Conservation (phyloP, 2,797 vertebrate genomes). For the Enteromius fasciolatus region DNA sequence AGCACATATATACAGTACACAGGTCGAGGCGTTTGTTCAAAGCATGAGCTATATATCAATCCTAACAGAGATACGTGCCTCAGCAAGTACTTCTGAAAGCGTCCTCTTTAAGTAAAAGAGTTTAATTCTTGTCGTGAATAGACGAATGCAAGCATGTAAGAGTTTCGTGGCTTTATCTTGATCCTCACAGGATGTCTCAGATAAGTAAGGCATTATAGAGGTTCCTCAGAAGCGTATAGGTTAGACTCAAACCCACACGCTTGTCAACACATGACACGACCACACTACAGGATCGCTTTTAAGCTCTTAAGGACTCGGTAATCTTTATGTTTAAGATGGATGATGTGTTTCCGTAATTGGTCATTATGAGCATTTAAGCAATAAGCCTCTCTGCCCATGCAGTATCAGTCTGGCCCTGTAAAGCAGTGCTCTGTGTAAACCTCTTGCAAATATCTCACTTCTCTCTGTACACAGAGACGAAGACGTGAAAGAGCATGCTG, state of each 20-base stretch:
- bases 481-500: conserved; percentile 57
- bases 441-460: conserved; percentile 47
- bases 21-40: background rate
- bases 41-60: background rate
- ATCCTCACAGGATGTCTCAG: background rate
- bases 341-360: conserved; percentile 33
- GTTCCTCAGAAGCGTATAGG: background rate
- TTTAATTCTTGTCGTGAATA: background rate
- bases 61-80: background rate
- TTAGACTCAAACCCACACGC: background rate
- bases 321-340: conserved; percentile 49
- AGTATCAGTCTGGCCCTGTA: conserved; percentile 30
- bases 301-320: background rate
- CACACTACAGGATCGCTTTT: background rate
- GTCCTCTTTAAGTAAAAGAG: background rate
- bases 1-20: background rate
- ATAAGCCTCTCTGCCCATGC: conserved; percentile 27
- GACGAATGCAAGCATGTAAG: background rate
- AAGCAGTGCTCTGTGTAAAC: conserved; percentile 47
- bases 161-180: background rate
- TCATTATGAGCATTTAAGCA: conserved; percentile 50
- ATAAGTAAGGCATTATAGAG: background rate
- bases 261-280: conserved; percentile 7
- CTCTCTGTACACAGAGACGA: conserved; percentile 57
- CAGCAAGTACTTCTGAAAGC: background rate